These are phyloP conservation scores for Neopipo cinnamomea DNA, from an alignment of 2,113 vertebrate genomes.

Conservation along the genomic window DNA sequence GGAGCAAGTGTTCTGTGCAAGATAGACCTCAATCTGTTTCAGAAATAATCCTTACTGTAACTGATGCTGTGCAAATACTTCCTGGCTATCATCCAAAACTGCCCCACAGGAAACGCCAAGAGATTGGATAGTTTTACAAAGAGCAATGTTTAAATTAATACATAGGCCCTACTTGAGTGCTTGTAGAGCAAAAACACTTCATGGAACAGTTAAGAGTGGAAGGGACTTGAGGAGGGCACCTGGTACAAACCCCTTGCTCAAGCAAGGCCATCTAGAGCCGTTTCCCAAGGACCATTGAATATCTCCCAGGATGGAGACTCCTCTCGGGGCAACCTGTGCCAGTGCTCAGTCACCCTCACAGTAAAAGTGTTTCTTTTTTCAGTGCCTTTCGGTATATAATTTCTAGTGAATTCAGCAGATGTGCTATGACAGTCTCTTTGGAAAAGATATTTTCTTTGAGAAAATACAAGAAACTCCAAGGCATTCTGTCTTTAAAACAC, in stretches of 20 bases:
- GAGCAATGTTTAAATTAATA: background rate
- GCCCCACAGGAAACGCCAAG: background rate
- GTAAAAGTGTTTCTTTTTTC: background rate
- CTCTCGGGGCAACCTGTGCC: background rate
- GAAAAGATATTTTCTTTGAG: background rate
- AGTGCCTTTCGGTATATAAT: background rate
- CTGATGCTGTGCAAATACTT: background rate
- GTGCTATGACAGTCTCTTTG: background rate
- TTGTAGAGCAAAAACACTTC: background rate
- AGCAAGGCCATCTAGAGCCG: rapidly evolving
- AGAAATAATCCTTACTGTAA: background rate
- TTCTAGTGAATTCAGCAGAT: background rate
- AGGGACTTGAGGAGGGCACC: background rate
- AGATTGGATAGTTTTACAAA: background rate
- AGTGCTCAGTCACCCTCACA: rapidly evolving
- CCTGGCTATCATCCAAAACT: background rate
- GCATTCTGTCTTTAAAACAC: background rate
- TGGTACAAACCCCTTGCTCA: background rate
- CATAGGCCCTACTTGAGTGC: background rate
- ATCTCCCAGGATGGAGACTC: background rate
- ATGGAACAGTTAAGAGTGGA: background rate
- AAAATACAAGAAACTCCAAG: background rate
- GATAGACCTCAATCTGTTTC: background rate
- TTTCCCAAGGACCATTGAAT: background rate
- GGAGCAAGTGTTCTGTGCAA: background rate